Evolutionary conservation across 2,797 vertebrate genomes (phyloP).

Genomic region (Sebastes jordani): DNA sequence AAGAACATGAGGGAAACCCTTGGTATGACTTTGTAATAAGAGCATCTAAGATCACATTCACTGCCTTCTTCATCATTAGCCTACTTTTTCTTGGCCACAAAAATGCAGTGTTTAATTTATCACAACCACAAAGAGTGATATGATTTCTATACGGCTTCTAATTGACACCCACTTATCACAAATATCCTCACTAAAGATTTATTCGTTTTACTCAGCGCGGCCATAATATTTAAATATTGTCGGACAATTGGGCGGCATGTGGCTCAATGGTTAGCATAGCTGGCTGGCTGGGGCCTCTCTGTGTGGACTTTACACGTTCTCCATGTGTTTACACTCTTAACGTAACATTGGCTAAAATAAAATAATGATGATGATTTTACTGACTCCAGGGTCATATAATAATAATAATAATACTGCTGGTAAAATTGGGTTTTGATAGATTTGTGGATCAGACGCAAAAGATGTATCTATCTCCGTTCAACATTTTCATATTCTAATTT

Average conservation of each 20-base stretch:
- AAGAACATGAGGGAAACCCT: slow-evolving; percentile 99
- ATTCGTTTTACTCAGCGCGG: background rate
- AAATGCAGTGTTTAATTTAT: background rate
- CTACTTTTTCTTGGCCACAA: background rate
- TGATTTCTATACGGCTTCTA: background rate
- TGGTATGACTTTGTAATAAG: slow-evolving; percentile 78
- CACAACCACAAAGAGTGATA: background rate
- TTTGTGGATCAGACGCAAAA: no score
- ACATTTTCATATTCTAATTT: background rate
- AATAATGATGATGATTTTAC: background rate
- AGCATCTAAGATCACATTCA: background rate
- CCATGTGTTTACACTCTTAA: no score
- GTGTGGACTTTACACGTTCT: background rate
- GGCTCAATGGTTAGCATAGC: no score
- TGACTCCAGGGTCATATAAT: background rate
- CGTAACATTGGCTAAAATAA: background rate
- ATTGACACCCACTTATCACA: background rate
- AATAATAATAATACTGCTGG: background rate
- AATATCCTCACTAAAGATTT: background rate
- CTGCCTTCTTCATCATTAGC: no score
- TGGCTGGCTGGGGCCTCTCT: no score
- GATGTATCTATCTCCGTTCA: no score
- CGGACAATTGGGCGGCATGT: no score
- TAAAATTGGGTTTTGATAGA: background rate
- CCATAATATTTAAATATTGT: background rate